Evolutionary conservation across 2,888 invertebrate species (phyloP).

Genomic region (Drosophila paranaensis): DNA sequence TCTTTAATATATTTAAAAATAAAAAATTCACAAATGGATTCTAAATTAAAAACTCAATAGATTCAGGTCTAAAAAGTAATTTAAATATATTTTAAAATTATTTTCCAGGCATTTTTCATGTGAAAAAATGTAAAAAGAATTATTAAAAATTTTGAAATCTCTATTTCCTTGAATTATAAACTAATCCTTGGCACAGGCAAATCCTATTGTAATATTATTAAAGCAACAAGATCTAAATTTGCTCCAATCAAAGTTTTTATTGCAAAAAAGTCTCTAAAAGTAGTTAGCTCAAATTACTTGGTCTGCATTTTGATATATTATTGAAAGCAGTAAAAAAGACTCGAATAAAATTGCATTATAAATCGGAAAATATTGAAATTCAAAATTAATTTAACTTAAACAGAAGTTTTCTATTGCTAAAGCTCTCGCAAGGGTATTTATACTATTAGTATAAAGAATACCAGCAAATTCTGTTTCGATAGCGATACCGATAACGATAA

Average conservation of each 20-base stretch:
- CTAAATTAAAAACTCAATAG: no score
- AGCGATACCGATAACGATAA: conserved; percentile 32
- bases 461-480: conserved; percentile 19
- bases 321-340: neutral
- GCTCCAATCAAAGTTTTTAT: no score
- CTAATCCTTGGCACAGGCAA: neutral
- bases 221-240: neutral
- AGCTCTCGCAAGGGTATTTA: conserved; percentile 39
- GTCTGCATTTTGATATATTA: neutral
- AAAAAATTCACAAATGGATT: no score
- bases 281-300: neutral
- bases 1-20: no score
- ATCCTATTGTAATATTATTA: neutral
- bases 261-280: neutral
- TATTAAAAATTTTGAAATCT: neutral
- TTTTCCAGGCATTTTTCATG: neutral
- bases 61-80: neutral
- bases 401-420: neutral
- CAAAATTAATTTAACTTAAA: neutral
- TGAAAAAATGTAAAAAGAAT: neutral
- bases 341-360: no score
- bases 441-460: no score
- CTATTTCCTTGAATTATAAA: neutral
- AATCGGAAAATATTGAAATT: no score
- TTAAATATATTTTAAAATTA: neutral